Evolutionary conservation across 2,113 vertebrate species (phyloP).

Genomic region (Hypanus sabinus): DNA sequence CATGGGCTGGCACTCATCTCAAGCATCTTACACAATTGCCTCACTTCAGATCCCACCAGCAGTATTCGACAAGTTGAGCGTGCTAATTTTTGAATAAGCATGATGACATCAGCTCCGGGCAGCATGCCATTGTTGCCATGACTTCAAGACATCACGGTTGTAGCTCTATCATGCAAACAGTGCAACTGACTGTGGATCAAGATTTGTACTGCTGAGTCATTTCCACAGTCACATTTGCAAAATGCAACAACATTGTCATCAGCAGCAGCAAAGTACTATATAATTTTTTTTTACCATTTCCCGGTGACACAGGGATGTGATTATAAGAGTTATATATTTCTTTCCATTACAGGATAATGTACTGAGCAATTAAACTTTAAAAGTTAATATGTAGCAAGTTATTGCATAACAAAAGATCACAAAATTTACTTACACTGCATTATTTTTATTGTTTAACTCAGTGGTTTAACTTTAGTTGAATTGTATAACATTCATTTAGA

Average conservation of each 20-base stretch:
- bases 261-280: not conserved
- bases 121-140: no score
- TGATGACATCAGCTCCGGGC: no score
- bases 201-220: not conserved
- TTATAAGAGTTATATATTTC: not conserved
- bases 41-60: no score
- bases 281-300: not conserved
- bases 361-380: not conserved
- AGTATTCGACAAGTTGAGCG: no score
- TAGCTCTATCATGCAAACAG: no score
- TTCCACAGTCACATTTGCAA: not conserved
- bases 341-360: not conserved
- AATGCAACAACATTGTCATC: not conserved
- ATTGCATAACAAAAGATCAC: slow-evolving; percentile 1
- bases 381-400: slow-evolving; percentile 30
- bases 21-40: no score
- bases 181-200: no score
- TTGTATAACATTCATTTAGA: slow-evolving; percentile 14
- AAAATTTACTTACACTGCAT: slow-evolving; percentile 25
- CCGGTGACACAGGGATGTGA: not conserved
- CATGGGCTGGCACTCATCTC: no score
- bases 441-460: not conserved
- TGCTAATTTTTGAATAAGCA: no score
- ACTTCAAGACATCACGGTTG: no score
- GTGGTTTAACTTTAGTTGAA: not conserved